Evolutionary conservation across 2,888 invertebrate species (phyloP).

Genomic region (Bhutanitis thaidina): DNA sequence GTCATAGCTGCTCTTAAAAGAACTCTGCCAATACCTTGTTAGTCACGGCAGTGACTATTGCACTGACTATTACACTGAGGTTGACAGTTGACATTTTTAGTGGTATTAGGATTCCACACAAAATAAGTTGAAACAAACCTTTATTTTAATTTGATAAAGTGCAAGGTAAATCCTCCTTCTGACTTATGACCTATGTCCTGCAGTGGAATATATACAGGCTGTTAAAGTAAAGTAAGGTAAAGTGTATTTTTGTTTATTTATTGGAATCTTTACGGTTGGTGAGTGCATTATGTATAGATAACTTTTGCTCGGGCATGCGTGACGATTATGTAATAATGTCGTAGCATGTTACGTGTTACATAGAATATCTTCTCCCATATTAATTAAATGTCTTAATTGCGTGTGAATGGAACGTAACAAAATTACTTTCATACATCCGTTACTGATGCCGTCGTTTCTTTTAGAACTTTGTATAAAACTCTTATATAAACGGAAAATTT

Average conservation of each 20-base stretch:
- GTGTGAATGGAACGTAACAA: slow-evolving; percentile 14
- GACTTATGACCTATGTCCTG: no score
- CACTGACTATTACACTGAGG: no score
- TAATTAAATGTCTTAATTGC: slow-evolving; percentile 20
- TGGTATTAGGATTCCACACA: neutral
- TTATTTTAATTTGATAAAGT: slow-evolving; percentile 2
- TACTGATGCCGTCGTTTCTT: neutral
- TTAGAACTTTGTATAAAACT: neutral
- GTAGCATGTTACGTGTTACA: slow-evolving; percentile 18
- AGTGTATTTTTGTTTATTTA: slow-evolving; percentile 14
- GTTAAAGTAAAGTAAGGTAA: no score
- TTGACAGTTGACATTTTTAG: no score
- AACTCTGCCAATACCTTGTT: no score
- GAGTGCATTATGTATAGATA: slow-evolving; percentile 30
- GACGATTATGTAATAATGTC: slow-evolving; percentile 30
- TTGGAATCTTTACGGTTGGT: slow-evolving; percentile 29
- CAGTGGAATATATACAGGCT: no score
- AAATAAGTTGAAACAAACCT: slow-evolving; percentile 13
- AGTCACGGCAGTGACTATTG: no score
- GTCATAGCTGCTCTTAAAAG: no score
- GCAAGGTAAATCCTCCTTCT: no score
- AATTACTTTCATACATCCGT: slow-evolving; percentile 8
- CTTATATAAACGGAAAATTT: no score
- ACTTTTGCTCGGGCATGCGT: slow-evolving; percentile 31
- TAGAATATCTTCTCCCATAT: slow-evolving; percentile 3